Evolutionary conservation across 1,140 invertebrate genomes (phyloP).

Genomic region (Drosophila repletoides): DNA sequence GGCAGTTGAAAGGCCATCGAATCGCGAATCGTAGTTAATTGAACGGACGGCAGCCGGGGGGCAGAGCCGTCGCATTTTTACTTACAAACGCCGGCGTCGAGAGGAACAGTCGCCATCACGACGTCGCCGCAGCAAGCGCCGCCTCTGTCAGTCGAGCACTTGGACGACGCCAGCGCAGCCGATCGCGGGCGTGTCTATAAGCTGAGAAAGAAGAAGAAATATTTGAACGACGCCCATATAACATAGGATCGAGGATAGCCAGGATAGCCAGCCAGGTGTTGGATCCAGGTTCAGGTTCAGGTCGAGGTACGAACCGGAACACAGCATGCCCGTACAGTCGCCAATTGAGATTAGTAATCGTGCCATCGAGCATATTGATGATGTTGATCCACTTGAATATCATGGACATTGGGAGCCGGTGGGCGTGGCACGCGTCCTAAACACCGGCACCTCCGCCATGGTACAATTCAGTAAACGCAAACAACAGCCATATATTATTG

Average conservation of each 20-base stretch:
- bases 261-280: background rate
- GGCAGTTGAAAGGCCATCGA: slow-evolving; percentile 5
- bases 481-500: slow-evolving; percentile 81
- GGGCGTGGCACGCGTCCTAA: slow-evolving; percentile 74
- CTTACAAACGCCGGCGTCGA: slow-evolving; percentile 61
- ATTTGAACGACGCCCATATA: slow-evolving; percentile 61
- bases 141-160: slow-evolving; percentile 65
- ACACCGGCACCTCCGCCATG: slow-evolving; percentile 81
- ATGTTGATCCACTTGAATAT: slow-evolving; percentile 84
- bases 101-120: slow-evolving; percentile 75
- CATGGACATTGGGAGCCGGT: slow-evolving; percentile 84
- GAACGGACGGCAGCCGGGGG: slow-evolving; percentile 16
- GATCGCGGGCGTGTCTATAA: slow-evolving; percentile 82
- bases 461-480: slow-evolving; percentile 80
- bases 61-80: slow-evolving; percentile 45
- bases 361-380: slow-evolving; percentile 83
- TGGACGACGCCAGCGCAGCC: slow-evolving; percentile 69
- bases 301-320: background rate
- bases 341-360: slow-evolving; percentile 84
- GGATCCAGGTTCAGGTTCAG: background rate
- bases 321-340: slow-evolving; percentile 83
- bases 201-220: slow-evolving; percentile 81
- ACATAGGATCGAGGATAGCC: slow-evolving; percentile 48
- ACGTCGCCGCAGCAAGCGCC: slow-evolving; percentile 74
- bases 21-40: background rate